Evolutionary conservation across 2,113 vertebrate genomes (phyloP).

Genomic region (Nothobranchius kuhntae): DNA sequence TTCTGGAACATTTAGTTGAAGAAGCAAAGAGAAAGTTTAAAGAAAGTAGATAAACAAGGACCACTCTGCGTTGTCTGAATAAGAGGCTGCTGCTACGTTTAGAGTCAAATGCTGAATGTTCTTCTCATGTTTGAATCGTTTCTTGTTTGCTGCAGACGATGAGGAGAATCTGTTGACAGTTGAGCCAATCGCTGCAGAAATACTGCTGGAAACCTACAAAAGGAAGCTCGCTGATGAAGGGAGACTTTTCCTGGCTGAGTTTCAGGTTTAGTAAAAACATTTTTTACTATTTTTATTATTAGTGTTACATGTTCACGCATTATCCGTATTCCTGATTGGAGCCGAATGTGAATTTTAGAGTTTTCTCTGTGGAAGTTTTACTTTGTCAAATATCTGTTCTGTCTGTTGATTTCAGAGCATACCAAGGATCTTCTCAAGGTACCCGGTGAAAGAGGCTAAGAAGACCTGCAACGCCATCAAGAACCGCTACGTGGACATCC

Average conservation of each 20-base stretch:
- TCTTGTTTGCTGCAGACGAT: conserved; percentile 74
- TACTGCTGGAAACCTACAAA: conserved; percentile 87
- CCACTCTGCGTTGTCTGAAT: no score
- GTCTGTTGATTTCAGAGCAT: conserved; percentile 84
- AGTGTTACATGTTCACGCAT: no score
- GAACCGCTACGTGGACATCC: conserved; percentile 96
- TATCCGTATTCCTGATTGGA: not conserved
- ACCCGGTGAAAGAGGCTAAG: conserved; percentile 89
- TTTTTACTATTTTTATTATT: not conserved
- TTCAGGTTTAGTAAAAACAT: conserved; percentile 84
- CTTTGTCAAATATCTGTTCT: not conserved
- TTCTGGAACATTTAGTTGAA: no score
- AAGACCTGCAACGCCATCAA: conserved; percentile 86
- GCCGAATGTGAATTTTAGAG: not conserved
- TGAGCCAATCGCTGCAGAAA: conserved; percentile 88
- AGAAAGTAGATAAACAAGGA: not conserved
- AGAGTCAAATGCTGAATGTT: not conserved
- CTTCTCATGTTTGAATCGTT: not conserved
- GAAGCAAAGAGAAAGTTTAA: not conserved
- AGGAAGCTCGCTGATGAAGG: conserved; percentile 93
- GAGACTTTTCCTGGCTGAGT: conserved; percentile 93
- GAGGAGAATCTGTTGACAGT: conserved; percentile 84
- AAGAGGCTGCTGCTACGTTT: not conserved
- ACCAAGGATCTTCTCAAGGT: conserved; percentile 90
- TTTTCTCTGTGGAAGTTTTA: not conserved